phyloP scores from a whole-genome alignment of 2,888 invertebrate species.

The Acrobasis repandana region DNA sequence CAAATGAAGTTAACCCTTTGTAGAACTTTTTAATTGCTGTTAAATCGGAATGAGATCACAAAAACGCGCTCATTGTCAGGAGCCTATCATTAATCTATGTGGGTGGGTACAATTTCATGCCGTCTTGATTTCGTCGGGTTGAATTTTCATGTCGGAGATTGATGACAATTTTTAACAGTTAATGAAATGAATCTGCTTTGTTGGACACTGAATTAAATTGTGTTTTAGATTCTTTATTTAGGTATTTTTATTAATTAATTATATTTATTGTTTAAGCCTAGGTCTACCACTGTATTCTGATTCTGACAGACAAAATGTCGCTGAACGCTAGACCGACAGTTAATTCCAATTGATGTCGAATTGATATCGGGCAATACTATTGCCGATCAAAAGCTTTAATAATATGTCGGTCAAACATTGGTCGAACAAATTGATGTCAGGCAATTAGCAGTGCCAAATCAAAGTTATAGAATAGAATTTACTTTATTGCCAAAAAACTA shows the following conservation, averaged over 20 bases:
- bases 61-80: conserved; percentile 62
- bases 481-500: no score
- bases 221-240: not conserved
- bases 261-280: no score
- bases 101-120: conserved; percentile 66
- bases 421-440: no score
- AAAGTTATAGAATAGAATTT: no score
- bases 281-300: no score
- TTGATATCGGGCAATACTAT: no score
- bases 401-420: no score
- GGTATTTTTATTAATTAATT: not conserved
- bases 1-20: conserved; percentile 74
- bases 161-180: conserved; percentile 24
- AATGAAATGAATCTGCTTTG: conserved; percentile 16
- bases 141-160: conserved; percentile 26
- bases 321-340: no score
- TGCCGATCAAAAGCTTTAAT: no score
- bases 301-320: no score
- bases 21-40: conserved; percentile 80
- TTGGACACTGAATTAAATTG: conserved; percentile 21
- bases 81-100: conserved; percentile 71
- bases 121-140: conserved; percentile 43
- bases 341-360: no score
- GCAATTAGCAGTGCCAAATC: no score
- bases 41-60: conserved; percentile 74